Base-by-base conservation (phyloP, 2,888 invertebrate genomes). In the Euplexia lucipara region DNA sequence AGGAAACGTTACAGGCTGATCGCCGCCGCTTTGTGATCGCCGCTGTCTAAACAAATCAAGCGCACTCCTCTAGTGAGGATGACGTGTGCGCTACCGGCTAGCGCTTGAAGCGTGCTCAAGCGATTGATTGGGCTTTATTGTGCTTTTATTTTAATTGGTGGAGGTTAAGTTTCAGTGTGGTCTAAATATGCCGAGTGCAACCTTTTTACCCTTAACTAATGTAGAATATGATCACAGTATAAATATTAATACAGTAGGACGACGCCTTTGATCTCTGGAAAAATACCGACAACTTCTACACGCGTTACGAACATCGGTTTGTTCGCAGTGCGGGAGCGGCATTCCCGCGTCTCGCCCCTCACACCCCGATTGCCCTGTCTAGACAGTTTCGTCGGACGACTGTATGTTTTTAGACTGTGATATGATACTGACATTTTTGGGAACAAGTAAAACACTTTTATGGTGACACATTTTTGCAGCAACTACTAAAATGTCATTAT, bases 31-130 rank as follows among this genome's bases (percentile, higher is more conserved):
- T 92, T 94, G 93, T 90, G 91, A 89, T 89, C 86, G 89, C 93
- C 92, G 92, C 93, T 88, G 91, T 89, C 86, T 87, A 94, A 94
- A 94, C 93, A 95, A 92, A 89, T 88, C 91, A 86, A 83, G 84
- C 86, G 87, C 86, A 83, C 84, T 86, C 59, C 78, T 66, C 78
- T 66, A 67, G 78, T 62, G 54, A 62, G 51, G 67, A 74, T 81
- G 71, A 82, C 76, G 80, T 73, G 78, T 44, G 51, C 42, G 63
- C 66, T 67, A 71, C 67, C 58, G 66, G 58, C 48, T 66, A 79
- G 75, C 78, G 82, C 79, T 82, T 82, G 68, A 73, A 86, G 84
- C 85, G 84, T 70, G 52, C 49, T 74, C 35, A 61, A 78, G 71
- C 77, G 71, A 59, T 70, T 54, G 34, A 68, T 73, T 41, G 34